These are phyloP conservation scores for Melanerpes aurifrons DNA, from an alignment of 2,113 vertebrate genomes.

Conservation along the genomic window DNA sequence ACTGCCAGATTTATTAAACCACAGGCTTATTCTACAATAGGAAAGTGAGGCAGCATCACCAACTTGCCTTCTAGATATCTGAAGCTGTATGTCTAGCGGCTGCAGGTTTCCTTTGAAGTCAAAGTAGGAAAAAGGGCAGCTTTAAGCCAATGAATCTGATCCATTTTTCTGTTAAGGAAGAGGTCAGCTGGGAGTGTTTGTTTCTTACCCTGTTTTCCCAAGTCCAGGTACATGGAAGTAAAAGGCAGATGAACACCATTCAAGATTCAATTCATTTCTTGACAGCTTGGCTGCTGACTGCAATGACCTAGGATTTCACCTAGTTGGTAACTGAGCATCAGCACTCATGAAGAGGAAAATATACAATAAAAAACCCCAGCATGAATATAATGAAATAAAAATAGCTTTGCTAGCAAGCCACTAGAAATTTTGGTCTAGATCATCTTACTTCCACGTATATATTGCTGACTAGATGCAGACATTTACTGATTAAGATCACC, in stretches of 20 bases:
- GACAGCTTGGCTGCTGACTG: background rate
- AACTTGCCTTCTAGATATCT: background rate
- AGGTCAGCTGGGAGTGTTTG: background rate
- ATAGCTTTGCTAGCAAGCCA: background rate
- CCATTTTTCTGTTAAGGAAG: background rate
- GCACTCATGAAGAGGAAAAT: background rate
- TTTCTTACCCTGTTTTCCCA: background rate
- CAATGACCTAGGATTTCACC: background rate
- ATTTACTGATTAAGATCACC: background rate
- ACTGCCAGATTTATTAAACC: background rate
- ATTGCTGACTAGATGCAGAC: background rate
- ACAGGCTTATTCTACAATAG: background rate
- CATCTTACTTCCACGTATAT: background rate
- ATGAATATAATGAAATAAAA: background rate
- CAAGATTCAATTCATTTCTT: background rate
- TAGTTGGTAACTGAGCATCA: background rate
- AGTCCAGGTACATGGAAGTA: background rate
- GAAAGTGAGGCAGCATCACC: background rate
- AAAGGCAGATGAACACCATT: background rate
- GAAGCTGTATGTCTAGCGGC: background rate
- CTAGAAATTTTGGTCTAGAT: background rate
- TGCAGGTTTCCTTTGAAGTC: background rate
- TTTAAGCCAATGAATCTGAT: background rate
- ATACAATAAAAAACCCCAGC: background rate
- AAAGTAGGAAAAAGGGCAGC: background rate